Conservation (phyloP, 1,140 invertebrate genomes). For the Conopomorpha cramerella region DNA sequence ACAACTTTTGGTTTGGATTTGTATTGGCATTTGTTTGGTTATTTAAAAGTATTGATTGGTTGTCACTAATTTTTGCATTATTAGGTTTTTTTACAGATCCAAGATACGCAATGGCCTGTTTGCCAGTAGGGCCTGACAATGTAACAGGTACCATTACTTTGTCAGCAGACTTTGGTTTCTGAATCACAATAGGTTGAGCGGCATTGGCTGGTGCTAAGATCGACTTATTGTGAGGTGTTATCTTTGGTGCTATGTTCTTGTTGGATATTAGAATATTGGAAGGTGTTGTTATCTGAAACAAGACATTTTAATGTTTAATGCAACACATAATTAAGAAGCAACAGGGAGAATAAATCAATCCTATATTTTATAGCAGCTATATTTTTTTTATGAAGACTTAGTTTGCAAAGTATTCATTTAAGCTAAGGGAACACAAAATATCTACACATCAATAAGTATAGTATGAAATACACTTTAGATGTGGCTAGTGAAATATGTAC, state of each 20-base stretch:
- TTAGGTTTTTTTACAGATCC: conserved; percentile 42
- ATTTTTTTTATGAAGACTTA: no score
- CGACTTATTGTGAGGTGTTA: conserved; percentile 27
- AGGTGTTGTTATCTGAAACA: conserved; percentile 3
- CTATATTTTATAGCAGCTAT: no score
- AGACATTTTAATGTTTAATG: background rate
- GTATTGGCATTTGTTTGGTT: conserved; percentile 38
- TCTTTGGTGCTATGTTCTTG: conserved; percentile 45
- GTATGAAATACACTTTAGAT: no score
- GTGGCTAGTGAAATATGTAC: no score
- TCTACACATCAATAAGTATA: no score
- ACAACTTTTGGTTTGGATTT: conserved; percentile 47
- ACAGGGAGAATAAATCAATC: no score
- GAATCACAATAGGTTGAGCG: conserved; percentile 51
- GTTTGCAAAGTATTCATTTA: no score
- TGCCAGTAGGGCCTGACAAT: conserved; percentile 29
- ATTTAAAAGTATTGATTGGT: conserved; percentile 49
- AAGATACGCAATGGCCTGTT: conserved; percentile 46
- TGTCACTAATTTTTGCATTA: conserved; percentile 31
- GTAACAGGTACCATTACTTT: conserved; percentile 52
- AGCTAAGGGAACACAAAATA: no score
- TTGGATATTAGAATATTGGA: background rate
- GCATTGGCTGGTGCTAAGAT: conserved; percentile 38
- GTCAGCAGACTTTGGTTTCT: conserved; percentile 47
- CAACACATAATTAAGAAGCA: conserved; percentile 2